phyloP scores from a whole-genome alignment of 2,113 vertebrate genomes.

The Eclectus roratus region DNA sequence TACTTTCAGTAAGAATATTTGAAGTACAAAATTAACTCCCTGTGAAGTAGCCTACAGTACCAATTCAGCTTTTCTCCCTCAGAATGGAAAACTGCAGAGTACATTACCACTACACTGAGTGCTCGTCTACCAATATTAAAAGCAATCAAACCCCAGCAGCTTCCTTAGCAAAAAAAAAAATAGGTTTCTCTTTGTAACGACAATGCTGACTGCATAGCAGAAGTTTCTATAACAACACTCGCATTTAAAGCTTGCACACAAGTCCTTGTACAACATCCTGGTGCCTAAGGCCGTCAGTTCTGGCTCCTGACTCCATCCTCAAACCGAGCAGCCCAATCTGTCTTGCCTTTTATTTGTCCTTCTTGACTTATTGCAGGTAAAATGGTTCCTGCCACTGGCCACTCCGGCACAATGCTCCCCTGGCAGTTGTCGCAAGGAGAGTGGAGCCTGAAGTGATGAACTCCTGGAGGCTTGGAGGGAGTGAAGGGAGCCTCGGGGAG shows the following conservation, averaged over 20 bases:
- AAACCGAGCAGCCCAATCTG: not conserved
- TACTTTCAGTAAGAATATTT: not conserved
- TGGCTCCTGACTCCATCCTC: not conserved
- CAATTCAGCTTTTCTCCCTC: not conserved
- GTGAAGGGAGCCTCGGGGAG: not conserved
- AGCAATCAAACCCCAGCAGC: not conserved
- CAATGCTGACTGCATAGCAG: not conserved
- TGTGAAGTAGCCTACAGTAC: not conserved
- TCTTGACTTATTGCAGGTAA: not conserved
- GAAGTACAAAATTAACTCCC: not conserved
- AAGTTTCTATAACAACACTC: not conserved
- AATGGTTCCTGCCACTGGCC: rapidly evolving
- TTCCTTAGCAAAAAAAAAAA: not conserved
- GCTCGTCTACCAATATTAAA: not conserved
- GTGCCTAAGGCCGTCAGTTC: not conserved
- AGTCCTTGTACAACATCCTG: not conserved
- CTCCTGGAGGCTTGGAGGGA: not conserved
- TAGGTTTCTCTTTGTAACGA: not conserved
- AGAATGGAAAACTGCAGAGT: not conserved
- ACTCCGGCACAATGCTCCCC: not conserved
- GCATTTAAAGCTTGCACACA: not conserved
- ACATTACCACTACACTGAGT: not conserved
- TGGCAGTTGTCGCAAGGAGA: not conserved
- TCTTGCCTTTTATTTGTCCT: not conserved
- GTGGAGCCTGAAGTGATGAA: not conserved